A percentile compares a stretch with the other conserved stretches of the same genome.
phyloP scores from a whole-genome alignment of 1,140 invertebrate genomes.

The Limonius californicus region DNA sequence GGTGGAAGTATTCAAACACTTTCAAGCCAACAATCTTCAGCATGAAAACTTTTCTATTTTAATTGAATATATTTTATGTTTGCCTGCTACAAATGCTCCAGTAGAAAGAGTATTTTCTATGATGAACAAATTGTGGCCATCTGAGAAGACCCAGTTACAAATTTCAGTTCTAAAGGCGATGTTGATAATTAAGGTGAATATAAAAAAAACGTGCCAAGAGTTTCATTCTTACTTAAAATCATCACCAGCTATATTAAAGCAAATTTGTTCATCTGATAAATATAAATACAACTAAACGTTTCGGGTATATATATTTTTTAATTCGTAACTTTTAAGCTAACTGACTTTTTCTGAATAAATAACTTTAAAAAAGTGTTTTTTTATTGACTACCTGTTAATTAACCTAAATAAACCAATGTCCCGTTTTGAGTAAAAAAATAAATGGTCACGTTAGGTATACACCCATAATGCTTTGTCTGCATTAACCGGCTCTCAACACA shows the following conservation, averaged over 20 bases:
- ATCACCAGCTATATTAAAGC: constrained; percentile 28
- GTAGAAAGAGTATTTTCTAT: constrained; percentile 27
- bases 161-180: constrained; percentile 21
- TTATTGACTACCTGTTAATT: no score
- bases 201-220: constrained; percentile 23
- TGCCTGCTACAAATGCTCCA: constrained; percentile 25
- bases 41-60: constrained; percentile 22
- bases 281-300: constrained; percentile 34
- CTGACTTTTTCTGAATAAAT: no score
- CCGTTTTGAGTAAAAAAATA: no score
- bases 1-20: constrained; percentile 26
- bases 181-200: constrained; percentile 24
- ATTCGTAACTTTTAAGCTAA: no score
- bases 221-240: constrained; percentile 35
- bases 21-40: constrained; percentile 19
- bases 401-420: no score
- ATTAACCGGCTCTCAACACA: no score
- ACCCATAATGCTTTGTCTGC: no score
- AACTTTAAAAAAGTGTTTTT: no score
- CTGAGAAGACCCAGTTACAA: constrained; percentile 24
- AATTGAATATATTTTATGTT: constrained; percentile 25
- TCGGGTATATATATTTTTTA: no score
- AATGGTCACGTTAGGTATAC: no score
- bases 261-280: constrained; percentile 37
- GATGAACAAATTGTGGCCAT: constrained; percentile 27